phyloP scores from a whole-genome alignment of 2,113 vertebrate genomes.

The Condylura cristata region DNA sequence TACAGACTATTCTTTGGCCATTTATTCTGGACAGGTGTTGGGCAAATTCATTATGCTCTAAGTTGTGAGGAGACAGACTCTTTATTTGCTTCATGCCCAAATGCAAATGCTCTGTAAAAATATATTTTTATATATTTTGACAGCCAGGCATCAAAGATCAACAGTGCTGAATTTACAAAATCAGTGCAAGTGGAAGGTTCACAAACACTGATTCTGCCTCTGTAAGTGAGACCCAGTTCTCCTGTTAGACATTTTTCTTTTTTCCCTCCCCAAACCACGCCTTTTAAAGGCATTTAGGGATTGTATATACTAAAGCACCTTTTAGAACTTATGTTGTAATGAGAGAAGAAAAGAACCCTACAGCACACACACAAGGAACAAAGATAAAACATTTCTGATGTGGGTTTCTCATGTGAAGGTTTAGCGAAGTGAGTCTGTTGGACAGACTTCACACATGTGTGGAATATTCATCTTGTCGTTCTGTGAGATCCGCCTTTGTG shows the following conservation, averaged over 20 bases:
- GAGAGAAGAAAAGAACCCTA: neutral
- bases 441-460: neutral
- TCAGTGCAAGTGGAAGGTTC: neutral
- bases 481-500: conserved; percentile 59
- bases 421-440: neutral
- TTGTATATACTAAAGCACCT: neutral
- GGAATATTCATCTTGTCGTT: conserved; percentile 38
- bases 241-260: neutral
- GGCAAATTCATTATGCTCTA: neutral
- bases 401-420: neutral
- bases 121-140: too few relatives aligned
- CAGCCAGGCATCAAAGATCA: neutral
- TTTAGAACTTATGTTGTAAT: conserved; percentile 34
- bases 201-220: neutral
- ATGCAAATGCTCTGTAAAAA: conserved; percentile 23
- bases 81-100: neutral
- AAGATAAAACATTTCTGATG: neutral
- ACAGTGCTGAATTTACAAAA: neutral
- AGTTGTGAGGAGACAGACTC: neutral
- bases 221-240: neutral
- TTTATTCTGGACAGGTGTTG: neutral
- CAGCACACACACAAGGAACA: neutral
- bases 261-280: neutral
- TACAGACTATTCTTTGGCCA: neutral
- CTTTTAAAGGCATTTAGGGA: neutral